Conservation (phyloP, 2,797 vertebrate genomes). For the Neopelma chrysocephalum region DNA sequence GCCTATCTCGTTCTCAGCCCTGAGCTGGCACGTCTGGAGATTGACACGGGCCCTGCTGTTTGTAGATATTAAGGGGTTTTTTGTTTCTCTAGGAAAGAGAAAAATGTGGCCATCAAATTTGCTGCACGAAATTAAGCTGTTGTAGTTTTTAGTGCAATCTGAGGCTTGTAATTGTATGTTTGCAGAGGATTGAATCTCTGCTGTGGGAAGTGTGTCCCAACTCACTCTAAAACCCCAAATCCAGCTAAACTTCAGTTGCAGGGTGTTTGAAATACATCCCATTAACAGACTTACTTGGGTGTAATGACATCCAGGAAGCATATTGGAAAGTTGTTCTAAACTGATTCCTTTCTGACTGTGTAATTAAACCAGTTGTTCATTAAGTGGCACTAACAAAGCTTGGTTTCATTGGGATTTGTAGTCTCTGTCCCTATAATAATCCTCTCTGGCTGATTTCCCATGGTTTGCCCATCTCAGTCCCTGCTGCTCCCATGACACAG, state of each 20-base stretch:
- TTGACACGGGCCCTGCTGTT: background rate
- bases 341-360: background rate
- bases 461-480: background rate
- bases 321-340: background rate
- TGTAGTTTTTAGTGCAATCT: background rate
- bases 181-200: background rate
- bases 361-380: background rate
- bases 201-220: background rate
- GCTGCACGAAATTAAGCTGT: background rate
- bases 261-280: background rate
- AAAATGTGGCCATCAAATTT: background rate
- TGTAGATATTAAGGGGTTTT: background rate
- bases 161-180: background rate
- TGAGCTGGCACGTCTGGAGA: background rate
- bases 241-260: background rate
- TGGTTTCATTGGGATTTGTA: background rate
- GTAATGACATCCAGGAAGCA: background rate
- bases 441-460: background rate
- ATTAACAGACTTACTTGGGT: background rate
- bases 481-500: background rate
- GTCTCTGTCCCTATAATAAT: background rate
- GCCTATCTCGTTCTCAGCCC: slow-evolving; percentile 45
- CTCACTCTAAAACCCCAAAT: background rate
- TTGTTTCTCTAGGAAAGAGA: background rate
- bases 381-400: background rate